Conservation (phyloP, 2,797 vertebrate genomes). For the Labeo calbasu region DNA sequence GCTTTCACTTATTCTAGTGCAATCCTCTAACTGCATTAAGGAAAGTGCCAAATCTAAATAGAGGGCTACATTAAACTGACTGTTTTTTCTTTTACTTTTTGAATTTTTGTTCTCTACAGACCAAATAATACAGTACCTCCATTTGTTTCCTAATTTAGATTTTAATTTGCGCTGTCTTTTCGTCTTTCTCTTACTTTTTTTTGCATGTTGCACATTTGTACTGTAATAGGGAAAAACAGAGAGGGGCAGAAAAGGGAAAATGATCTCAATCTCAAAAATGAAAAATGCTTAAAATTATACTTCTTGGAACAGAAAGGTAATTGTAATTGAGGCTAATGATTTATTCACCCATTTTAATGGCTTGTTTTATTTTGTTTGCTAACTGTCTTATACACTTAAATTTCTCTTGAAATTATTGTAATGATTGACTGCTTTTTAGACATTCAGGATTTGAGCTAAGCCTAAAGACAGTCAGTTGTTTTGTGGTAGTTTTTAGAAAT, state of each 20-base stretch:
- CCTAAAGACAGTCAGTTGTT: conserved; percentile 7
- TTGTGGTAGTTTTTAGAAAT: conserved; percentile 16
- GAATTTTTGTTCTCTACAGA: conserved; percentile 44
- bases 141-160: conserved; percentile 22
- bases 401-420: not conserved
- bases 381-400: not conserved
- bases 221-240: conserved; percentile 4
- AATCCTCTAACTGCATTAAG: conserved; percentile 46
- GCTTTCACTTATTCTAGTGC: conserved; percentile 14
- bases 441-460: conserved; percentile 2
- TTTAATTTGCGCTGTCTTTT: conserved; percentile 1
- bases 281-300: not conserved
- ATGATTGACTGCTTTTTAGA: not conserved
- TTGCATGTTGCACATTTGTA: conserved; percentile 15
- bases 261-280: not conserved
- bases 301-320: not conserved
- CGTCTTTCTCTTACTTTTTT: not conserved
- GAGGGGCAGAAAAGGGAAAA: conserved; percentile 13
- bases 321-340: not conserved
- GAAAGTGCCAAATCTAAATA: conserved; percentile 74
- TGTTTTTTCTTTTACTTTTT: conserved; percentile 39
- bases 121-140: conserved; percentile 9
- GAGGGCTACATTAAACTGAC: conserved; percentile 55
- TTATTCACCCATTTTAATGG: not conserved
- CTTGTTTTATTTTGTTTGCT: conserved; percentile 13